Evolutionary conservation across 2,113 vertebrate species (phyloP).

Genomic region (Eulemur macaco): DNA sequence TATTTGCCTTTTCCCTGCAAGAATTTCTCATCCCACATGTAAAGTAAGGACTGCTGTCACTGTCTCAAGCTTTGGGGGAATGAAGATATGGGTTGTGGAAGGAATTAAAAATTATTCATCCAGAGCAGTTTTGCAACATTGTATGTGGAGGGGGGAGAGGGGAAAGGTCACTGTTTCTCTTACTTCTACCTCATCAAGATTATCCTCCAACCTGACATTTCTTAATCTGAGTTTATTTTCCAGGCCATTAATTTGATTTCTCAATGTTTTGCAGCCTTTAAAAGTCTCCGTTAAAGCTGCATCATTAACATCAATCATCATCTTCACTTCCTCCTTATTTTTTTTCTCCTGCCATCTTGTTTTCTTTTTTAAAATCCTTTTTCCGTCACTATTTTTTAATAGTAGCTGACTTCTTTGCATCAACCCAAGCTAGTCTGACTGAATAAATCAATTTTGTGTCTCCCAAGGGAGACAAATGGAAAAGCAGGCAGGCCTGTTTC

Average conservation of each 20-base stretch:
- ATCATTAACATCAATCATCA: constrained; percentile 51
- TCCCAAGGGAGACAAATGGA: constrained; percentile 16
- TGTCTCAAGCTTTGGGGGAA: constrained; percentile 15
- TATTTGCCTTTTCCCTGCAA: constrained; percentile 35
- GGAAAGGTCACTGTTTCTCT: constrained; percentile 26
- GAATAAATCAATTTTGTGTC: constrained; percentile 32
- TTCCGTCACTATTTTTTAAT: constrained; percentile 36
- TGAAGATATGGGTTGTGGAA: constrained; percentile 11
- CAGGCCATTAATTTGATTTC: constrained; percentile 74
- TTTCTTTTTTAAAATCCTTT: neutral
- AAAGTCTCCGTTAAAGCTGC: constrained; percentile 54
- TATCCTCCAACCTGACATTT: constrained; percentile 69
- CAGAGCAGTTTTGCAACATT: constrained; percentile 42
- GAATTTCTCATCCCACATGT: constrained; percentile 27
- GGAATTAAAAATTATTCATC: constrained; percentile 47
- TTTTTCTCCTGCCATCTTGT: constrained; percentile 23
- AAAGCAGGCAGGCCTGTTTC: neutral
- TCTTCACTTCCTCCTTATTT: constrained; percentile 36
- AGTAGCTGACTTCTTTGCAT: constrained; percentile 30
- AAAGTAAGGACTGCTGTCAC: neutral
- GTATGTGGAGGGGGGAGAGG: neutral
- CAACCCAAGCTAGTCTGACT: neutral
- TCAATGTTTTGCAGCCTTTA: constrained; percentile 55
- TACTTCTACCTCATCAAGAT: constrained; percentile 16
- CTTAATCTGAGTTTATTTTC: constrained; percentile 66